Base-by-base conservation (phyloP, 2,888 invertebrate species). In the Hipparchia sbordonii region DNA sequence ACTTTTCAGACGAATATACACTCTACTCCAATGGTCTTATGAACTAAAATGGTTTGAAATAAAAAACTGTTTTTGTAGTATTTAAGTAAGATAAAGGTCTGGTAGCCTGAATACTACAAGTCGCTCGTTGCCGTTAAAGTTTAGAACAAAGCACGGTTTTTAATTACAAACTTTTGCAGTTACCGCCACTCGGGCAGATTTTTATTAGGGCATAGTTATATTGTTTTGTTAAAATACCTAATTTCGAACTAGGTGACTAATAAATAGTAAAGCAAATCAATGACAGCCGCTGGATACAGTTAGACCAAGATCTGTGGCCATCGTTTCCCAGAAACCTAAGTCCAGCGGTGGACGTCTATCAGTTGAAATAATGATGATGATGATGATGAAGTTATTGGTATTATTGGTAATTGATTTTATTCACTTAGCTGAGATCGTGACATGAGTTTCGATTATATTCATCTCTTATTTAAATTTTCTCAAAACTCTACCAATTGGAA, bases 131-230 rank as follows among this genome's bases (percentile, higher is more conserved):
- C 72, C 61, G 61, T 74, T 74, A 75, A 78, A 78, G 73, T 76
- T 77, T 59, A 71, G 67, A 76, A 77, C 77, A 72, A 75, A 73
- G 70, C 72, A 67, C 71, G 75, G 73, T 76, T 78, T 78, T 78
- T 77, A 77, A 78, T 78, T 77, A 78, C 73, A 73, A 77, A 77
- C 73, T 77, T 77, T 73, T 59, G 23, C 8, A 59, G 59, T 59
- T 59, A 59, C 23, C 33, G 23, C 13, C 59, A 23, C 23, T 59
- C 59, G 33, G 10, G 59, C 33, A 68, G 72, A 72, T 75, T 45
- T 61, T 61, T 61, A 46, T 61, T 60, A 39, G 39, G 10, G 39
- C 39, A 60, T 39, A n/a, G 10, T 46, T 61, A n/a, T 45, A 1
- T 61, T 61, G n/a, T 61, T 61, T 61, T n/a, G 45, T 56, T 6